A percentile compares a stretch with the other conserved stretches of the same genome.
These are phyloP conservation scores for Agrochola litura DNA, from an alignment of 2,888 invertebrate species.

Conservation along the genomic window DNA sequence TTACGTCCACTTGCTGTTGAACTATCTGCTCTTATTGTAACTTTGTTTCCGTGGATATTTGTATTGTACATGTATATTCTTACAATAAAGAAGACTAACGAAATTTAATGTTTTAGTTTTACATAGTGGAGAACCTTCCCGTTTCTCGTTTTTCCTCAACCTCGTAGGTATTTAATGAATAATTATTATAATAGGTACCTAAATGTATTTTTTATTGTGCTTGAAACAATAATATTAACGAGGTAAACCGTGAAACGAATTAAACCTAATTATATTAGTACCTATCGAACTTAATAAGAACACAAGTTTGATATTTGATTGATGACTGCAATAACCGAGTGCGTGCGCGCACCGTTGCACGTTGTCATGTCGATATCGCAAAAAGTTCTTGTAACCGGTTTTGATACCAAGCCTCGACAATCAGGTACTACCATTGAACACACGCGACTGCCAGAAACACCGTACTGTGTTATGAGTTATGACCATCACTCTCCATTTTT, in stretches of 20 bases:
- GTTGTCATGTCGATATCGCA: conserved; percentile 45
- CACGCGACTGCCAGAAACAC: conserved; percentile 36
- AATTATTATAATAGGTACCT: conserved; percentile 10
- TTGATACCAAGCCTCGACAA: conserved; percentile 31
- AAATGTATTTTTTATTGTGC: conserved; percentile 1
- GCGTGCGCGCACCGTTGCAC: conserved; percentile 36
- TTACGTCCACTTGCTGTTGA: conserved; percentile 2
- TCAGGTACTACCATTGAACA: conserved; percentile 34
- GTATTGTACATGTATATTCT: neutral
- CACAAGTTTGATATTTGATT: conserved; percentile 23
- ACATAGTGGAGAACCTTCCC: neutral
- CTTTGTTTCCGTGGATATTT: neutral
- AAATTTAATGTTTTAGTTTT: conserved; percentile 5
- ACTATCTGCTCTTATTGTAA: conserved; percentile 1
- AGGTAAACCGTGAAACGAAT: neutral
- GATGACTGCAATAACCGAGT: conserved; percentile 7
- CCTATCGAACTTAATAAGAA: neutral
- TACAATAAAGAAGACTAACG: neutral
- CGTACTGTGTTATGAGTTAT: conserved; percentile 13
- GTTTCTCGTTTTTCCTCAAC: conserved; percentile 19
- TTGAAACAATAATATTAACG: conserved; percentile 4
- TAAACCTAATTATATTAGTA: conserved; percentile 5
- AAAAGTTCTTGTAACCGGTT: conserved; percentile 59
- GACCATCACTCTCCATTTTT: conserved; percentile 47
- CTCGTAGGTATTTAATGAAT: neutral